phyloP scores from a whole-genome alignment of 2,113 vertebrate species.

The Solea senegalensis region DNA sequence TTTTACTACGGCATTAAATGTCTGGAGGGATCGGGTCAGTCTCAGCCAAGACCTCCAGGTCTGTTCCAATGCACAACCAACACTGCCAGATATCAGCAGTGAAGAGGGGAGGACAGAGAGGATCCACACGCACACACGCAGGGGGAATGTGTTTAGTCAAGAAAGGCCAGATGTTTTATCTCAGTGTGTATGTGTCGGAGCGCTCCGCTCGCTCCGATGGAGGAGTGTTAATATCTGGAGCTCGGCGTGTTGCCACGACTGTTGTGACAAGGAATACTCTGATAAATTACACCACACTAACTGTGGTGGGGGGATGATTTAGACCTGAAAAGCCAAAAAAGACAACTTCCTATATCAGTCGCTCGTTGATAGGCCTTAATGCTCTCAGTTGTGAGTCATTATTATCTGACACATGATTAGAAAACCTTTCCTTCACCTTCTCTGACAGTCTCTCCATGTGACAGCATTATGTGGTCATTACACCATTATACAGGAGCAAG shows the following conservation, averaged over 20 bases:
- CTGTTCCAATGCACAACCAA: constrained; percentile 22
- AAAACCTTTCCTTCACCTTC: constrained; percentile 38
- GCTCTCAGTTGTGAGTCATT: constrained; percentile 2
- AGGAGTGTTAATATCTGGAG: constrained; percentile 54
- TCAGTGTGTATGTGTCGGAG: constrained; percentile 47
- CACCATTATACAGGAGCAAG: constrained; percentile 6
- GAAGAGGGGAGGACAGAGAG: constrained; percentile 36
- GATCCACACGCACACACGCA: constrained; percentile 19
- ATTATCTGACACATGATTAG: constrained; percentile 20
- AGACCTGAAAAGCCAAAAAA: constrained; percentile 10
- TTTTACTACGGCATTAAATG: constrained; percentile 31
- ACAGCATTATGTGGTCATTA: background rate
- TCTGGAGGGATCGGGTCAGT: constrained; percentile 31
- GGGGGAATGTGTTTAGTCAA: constrained; percentile 38
- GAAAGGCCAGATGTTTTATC: constrained; percentile 63
- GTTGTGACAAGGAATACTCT: constrained; percentile 22
- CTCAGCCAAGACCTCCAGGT: constrained; percentile 53
- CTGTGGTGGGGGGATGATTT: constrained; percentile 37
- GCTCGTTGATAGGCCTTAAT: constrained; percentile 14
- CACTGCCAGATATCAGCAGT: constrained; percentile 32
- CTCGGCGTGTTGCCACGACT: constrained; percentile 15
- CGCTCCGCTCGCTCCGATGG: constrained; percentile 30
- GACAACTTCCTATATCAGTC: constrained; percentile 10
- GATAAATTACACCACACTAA: constrained; percentile 32
- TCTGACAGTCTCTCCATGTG: constrained; percentile 13